phyloP scores from a whole-genome alignment of 2,888 invertebrate genomes.

The Scelioninae gen. 2 region DNA sequence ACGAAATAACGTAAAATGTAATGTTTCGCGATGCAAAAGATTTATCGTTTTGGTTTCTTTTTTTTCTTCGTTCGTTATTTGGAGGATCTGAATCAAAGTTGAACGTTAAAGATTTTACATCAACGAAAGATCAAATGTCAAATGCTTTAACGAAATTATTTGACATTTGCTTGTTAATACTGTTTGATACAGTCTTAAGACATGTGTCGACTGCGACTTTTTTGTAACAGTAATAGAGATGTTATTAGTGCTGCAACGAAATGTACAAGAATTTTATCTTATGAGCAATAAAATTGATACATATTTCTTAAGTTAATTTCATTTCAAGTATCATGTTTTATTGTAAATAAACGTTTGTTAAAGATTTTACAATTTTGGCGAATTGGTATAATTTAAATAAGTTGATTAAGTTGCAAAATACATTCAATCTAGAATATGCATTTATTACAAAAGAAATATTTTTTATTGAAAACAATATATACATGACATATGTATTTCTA shows the following conservation, averaged over 20 bases:
- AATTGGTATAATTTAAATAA: too few species aligned
- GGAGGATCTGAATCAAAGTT: conserved; percentile 25
- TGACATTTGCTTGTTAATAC: conserved; percentile 32
- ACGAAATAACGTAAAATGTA: too few species aligned
- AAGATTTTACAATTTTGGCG: too few species aligned
- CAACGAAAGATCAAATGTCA: conserved; percentile 16
- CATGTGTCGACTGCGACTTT: conserved; percentile 46
- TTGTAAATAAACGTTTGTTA: too few species aligned
- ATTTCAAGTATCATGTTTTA: too few species aligned
- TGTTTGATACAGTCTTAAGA: conserved; percentile 45
- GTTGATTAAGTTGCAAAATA: too few species aligned
- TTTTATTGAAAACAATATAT: too few species aligned
- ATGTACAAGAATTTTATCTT: conserved; percentile 45
- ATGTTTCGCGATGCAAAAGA: too few species aligned
- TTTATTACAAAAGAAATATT: too few species aligned
- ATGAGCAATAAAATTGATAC: conserved; percentile 45
- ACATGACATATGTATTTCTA: too few species aligned
- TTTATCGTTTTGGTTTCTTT: conserved; percentile 7
- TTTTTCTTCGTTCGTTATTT: conserved; percentile 10
- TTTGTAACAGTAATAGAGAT: conserved; percentile 42
- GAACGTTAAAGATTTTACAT: conserved; percentile 23
- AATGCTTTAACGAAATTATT: conserved; percentile 27
- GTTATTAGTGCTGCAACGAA: conserved; percentile 42
- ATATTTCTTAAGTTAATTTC: conserved; percentile 34
- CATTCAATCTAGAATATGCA: too few species aligned